phyloP scores from a whole-genome alignment of 2,113 vertebrate genomes.

The Conger conger region DNA sequence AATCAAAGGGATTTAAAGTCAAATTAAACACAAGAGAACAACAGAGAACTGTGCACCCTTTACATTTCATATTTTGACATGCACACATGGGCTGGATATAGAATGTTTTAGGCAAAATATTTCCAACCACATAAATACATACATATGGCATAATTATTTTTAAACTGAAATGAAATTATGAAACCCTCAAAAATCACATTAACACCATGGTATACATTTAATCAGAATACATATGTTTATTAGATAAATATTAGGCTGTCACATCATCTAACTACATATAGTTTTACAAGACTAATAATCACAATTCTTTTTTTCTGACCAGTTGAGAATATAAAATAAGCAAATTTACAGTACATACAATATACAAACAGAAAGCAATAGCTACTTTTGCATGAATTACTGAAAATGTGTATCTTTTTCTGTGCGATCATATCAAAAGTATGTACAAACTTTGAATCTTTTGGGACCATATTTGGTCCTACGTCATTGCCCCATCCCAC shows the following conservation, averaged over 20 bases:
- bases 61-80: no score
- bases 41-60: no score
- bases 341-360: slow-evolving; percentile 94
- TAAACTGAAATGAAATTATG: background rate
- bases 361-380: slow-evolving; percentile 93
- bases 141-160: background rate
- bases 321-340: slow-evolving; percentile 99
- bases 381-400: slow-evolving; percentile 81
- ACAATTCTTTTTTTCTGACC: slow-evolving; percentile 94
- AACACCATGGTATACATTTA: slow-evolving; percentile 87
- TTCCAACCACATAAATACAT: no score
- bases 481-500: slow-evolving; percentile 49
- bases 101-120: no score
- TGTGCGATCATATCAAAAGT: slow-evolving; percentile 92
- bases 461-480: slow-evolving; percentile 48
- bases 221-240: slow-evolving; percentile 98
- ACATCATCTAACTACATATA: slow-evolving; percentile 92
- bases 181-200: slow-evolving; percentile 64
- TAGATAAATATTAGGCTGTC: slow-evolving; percentile 92
- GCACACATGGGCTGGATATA: no score
- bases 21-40: no score
- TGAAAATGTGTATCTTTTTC: slow-evolving; percentile 85
- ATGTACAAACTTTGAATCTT: slow-evolving; percentile 96
- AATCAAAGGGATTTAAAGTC: no score
- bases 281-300: slow-evolving; percentile 99